These are phyloP conservation scores for Bombylius major DNA, from an alignment of 2,888 invertebrate genomes.

Conservation along the genomic window DNA sequence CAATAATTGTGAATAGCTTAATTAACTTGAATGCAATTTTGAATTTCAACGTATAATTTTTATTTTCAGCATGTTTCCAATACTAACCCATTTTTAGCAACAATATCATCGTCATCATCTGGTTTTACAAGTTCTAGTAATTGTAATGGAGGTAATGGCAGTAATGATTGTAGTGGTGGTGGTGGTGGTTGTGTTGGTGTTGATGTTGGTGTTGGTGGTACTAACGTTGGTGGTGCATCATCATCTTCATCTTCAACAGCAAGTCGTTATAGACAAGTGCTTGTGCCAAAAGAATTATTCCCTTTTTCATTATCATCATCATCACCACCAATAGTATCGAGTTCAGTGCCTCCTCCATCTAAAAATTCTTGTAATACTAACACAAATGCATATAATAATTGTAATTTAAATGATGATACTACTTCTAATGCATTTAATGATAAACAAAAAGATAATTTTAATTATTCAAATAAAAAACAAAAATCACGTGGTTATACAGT, in stretches of 20 bases:
- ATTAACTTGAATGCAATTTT: too few species aligned
- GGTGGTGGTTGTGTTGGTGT: neutral
- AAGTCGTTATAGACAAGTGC: conserved; percentile 20
- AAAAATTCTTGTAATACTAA: too few species aligned
- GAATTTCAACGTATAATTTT: neutral
- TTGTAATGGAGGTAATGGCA: neutral
- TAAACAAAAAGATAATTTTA: neutral
- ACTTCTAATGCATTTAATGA: too few species aligned
- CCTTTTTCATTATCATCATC: conserved; percentile 19
- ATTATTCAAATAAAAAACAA: neutral
- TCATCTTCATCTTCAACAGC: conserved; percentile 13
- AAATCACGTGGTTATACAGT: conserved; percentile 15
- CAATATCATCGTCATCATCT: conserved; percentile 19
- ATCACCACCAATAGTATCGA: conserved; percentile 14
- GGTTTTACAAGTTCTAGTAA: conserved; percentile 13
- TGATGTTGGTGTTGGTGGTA: too few species aligned
- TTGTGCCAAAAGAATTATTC: conserved; percentile 18
- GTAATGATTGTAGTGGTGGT: neutral
- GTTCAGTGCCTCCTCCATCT: neutral
- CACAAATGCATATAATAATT: too few species aligned
- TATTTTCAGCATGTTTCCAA: conserved; percentile 11
- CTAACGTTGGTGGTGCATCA: neutral
- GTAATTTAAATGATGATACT: too few species aligned
- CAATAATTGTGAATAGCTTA: too few species aligned
- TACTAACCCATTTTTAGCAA: conserved; percentile 36